Percentiles rank a stretch among this genome's conserved stretches.
phyloP scores from a whole-genome alignment of 2,113 vertebrate species.

The Leucopsar rothschildi region DNA sequence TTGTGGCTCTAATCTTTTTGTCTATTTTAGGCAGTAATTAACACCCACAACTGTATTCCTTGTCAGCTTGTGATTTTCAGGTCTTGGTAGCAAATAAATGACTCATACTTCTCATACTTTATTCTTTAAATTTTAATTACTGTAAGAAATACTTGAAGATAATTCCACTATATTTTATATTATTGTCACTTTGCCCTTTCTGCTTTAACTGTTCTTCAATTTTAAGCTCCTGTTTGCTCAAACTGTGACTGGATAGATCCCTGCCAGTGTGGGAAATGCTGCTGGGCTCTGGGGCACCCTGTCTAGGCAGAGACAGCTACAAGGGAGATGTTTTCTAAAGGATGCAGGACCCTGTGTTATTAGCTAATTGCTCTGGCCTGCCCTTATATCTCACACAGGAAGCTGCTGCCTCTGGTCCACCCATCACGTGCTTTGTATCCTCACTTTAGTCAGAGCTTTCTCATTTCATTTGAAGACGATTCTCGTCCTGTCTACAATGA shows the following conservation, averaged over 20 bases:
- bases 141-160: background rate
- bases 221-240: background rate
- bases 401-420: background rate
- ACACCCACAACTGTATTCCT: background rate
- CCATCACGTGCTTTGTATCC: background rate
- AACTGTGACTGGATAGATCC: background rate
- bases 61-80: constrained; percentile 8
- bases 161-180: background rate
- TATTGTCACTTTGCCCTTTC: background rate
- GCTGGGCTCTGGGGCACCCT: background rate
- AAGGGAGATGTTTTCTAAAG: background rate
- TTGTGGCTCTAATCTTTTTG: background rate
- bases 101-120: background rate
- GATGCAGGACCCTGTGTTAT: background rate
- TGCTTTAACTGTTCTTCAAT: background rate
- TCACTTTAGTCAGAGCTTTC: background rate
- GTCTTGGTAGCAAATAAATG: constrained; percentile 1
- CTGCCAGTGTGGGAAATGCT: background rate
- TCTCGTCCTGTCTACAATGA: background rate
- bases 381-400: background rate
- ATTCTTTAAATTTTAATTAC: constrained; percentile 3
- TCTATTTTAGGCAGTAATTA: constrained; percentile 48
- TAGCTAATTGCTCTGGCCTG: background rate
- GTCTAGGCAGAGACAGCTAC: background rate
- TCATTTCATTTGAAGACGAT: background rate